Conservation (phyloP, 2,797 vertebrate genomes). For the Etheostoma nigrum region DNA sequence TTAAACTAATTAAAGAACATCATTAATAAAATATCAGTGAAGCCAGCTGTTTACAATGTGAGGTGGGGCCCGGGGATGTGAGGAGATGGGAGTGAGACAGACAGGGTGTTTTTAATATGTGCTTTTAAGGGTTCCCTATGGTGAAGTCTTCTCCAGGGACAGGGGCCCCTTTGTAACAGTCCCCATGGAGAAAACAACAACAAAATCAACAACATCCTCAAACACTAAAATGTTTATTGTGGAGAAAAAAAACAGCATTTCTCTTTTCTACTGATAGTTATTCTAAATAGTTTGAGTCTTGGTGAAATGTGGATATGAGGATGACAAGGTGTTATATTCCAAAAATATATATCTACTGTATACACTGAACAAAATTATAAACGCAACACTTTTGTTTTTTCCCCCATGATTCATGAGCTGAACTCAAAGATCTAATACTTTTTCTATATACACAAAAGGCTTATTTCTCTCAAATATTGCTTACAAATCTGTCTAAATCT, state of each 20-base stretch:
- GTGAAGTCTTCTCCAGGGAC: slow-evolving; percentile 74
- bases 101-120: slow-evolving; percentile 84
- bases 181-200: slow-evolving; percentile 74
- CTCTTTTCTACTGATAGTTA: slow-evolving; percentile 45
- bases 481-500: too few species aligned
- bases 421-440: too few species aligned
- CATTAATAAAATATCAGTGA: slow-evolving; percentile 90
- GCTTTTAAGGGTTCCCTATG: slow-evolving; percentile 84
- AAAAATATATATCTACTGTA: too few species aligned
- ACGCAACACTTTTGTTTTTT: too few species aligned
- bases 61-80: slow-evolving; percentile 77
- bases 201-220: slow-evolving; percentile 70
- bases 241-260: slow-evolving; percentile 6
- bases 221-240: slow-evolving; percentile 49
- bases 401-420: too few species aligned
- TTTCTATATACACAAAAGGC: neutral
- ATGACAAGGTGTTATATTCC: neutral
- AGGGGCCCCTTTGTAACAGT: slow-evolving; percentile 59
- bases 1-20: slow-evolving; percentile 90
- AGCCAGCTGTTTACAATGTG: slow-evolving; percentile 87
- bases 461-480: too few species aligned
- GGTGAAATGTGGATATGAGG: neutral
- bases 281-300: slow-evolving; percentile 23
- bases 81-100: slow-evolving; percentile 66
- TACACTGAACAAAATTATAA: too few species aligned